Evolutionary conservation across 2,888 invertebrate species (phyloP).

Genomic region (Drosophila incognita): DNA sequence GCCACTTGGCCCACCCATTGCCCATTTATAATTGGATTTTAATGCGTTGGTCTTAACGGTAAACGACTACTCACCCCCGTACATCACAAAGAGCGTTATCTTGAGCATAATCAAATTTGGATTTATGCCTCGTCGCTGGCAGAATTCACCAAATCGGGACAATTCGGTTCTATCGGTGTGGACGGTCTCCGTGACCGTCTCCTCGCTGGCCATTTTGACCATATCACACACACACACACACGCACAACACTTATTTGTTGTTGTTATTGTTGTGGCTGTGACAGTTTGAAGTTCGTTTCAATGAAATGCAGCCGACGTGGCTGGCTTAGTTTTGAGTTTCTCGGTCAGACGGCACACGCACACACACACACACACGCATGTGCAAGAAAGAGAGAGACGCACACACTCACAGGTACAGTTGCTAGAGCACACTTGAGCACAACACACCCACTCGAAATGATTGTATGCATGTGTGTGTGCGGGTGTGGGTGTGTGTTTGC

Average conservation of each 20-base stretch:
- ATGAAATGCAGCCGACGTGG: constrained; percentile 58
- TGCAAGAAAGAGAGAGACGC: background rate
- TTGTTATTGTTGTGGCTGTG: constrained; percentile 24
- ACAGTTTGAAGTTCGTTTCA: constrained; percentile 79
- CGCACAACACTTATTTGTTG: constrained; percentile 1
- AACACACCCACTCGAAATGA: constrained; percentile 5
- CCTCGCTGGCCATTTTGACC: constrained; percentile 84
- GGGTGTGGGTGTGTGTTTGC: constrained; percentile 8
- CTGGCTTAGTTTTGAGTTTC: constrained; percentile 67
- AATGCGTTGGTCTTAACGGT: constrained; percentile 39
- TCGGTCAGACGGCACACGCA: constrained; percentile 71
- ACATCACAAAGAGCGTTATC: constrained; percentile 92
- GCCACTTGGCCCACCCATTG: background rate
- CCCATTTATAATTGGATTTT: constrained; percentile 61
- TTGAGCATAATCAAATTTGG: constrained; percentile 92
- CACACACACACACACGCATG: constrained; percentile 10
- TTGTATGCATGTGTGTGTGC: constrained; percentile 7
- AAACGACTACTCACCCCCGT: constrained; percentile 88
- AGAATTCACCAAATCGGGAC: constrained; percentile 82
- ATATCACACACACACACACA: constrained; percentile 24
- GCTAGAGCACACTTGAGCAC: constrained; percentile 54
- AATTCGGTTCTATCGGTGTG: constrained; percentile 77
- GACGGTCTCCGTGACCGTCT: constrained; percentile 67
- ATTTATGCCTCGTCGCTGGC: constrained; percentile 88
- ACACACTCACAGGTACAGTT: constrained; percentile 78